Evolutionary conservation across 2,888 invertebrate species (phyloP), one percentile per base, ranked within the genome.

Genomic region (Cryptophagus acutangulus): DNA sequence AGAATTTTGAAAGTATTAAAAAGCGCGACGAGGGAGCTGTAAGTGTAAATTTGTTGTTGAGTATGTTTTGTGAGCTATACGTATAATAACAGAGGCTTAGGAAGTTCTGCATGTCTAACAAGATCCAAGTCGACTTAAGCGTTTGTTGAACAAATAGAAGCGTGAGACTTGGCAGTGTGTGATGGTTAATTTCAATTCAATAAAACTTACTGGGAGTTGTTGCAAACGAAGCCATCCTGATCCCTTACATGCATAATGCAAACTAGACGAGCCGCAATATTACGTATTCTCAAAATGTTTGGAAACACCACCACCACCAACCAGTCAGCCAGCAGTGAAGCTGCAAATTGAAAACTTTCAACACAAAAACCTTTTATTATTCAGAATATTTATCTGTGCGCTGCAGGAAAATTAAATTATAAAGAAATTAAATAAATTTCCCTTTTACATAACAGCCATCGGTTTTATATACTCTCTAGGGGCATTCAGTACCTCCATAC

Each of bases 341-440:
- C 26, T 31, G 46, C 38, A 51, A 51, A 48, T 52, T 52, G 46
- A 49, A 52, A 51, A 51, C 45, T 49, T 51, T 34, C 26, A n/a
- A 18, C 40, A 28, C 37, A 39, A 33, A 38, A 40, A 45, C 33
- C 37, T 41, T 20, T 45, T 39, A 45, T 49, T 43, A 46, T 48
- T 39, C 39, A 44, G 40, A 40, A 43, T 49, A 40, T 54, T 56
- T 54, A 52, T 54, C 55, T 49, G 47, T 29, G 37, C 38, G 38
- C n/a, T 45, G 52, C 53, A 54, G 51, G 49, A 43, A 46, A 53
- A 52, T 52, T 50, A 40, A 51, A 53, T 45, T 50, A 43, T 38
- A 18, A 24, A 36, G 15, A 35, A 52, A 52, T 52, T 52, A 56
- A 54, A 54, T 54, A 54, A 53, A 54, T 50, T 51, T 42, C 40